Evolutionary conservation across 53 echinoderm and acorn worm species (phyloP), one percentile per base, ranked within the genome.

Genomic region (Holothuria scabra): DNA sequence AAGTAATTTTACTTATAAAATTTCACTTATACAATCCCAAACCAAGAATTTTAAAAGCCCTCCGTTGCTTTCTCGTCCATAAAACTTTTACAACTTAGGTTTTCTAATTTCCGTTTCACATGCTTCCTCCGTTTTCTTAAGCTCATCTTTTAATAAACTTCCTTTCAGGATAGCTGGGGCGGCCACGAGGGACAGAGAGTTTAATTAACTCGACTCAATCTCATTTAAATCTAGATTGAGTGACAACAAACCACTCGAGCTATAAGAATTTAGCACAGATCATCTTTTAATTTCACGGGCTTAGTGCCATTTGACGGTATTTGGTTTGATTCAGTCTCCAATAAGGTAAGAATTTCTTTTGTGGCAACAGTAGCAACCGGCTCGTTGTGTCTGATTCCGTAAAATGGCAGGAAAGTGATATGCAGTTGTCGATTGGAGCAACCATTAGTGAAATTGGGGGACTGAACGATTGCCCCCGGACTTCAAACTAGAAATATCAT

Each of bases 201-300:
- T 72, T 72, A 72, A 72, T 72, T 72, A 72, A 72, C 72, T 72
- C 25, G 72, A 49, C 46, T 72, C 46, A 72, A 44, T 72, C 72
- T 72, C 72, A 44, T 72, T 21, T 46, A 44, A 72, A 41, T 25
- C 44, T 72, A 72, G 46, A 72, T 72, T 72, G 46, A 72, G 48
- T 72, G 46, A 72, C 44, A 72, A 72, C 72, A 72, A 67, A 72
- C 46, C 72, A 72, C 72, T 72, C 48, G n/a, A 72, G 72, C 72
- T 44, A 46, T 38, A 28, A 72, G 72, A 25, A 72, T 46, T 72
- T 72, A 72, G 44, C 28, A 44, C 44, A 41, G 72, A 72, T 72
- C 72, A 72, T 72, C 48, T 46, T 72, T 48, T 72, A 30, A 72
- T 72, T 72, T 72, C 72, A 72, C 46, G 72, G 12, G 72, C 34